These are phyloP conservation scores for Phrynosoma platyrhinos DNA, from an alignment of 2,113 vertebrate species.

Conservation along the genomic window DNA sequence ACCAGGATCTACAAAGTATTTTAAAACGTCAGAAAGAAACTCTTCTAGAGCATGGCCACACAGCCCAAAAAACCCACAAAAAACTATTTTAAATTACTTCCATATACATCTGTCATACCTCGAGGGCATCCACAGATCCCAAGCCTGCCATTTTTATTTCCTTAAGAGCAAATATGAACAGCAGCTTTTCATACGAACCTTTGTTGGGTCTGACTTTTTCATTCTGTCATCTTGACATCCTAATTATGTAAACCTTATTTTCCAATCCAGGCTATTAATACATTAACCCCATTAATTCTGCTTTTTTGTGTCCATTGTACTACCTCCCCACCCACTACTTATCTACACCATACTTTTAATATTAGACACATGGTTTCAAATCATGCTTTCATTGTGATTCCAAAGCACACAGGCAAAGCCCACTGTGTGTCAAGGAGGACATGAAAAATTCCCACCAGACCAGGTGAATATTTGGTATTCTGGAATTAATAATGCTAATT, in stretches of 20 bases:
- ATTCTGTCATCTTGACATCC: constrained; percentile 32
- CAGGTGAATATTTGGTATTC: neutral
- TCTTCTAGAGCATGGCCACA: too few relatives aligned
- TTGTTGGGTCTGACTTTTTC: neutral
- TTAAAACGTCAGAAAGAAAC: too few relatives aligned
- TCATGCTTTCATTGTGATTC: neutral
- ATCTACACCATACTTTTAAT: neutral
- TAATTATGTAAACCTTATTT: constrained; percentile 55
- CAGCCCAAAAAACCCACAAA: too few relatives aligned
- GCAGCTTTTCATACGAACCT: neutral
- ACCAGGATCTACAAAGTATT: constrained; percentile 5
- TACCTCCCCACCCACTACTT: neutral
- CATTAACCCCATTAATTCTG: constrained; percentile 14
- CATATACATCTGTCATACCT: constrained; percentile 5
- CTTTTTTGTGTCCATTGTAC: neutral
- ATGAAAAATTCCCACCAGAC: neutral
- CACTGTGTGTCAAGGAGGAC: neutral
- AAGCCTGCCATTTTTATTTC: neutral
- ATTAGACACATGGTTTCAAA: constrained; percentile 3
- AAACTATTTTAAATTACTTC: constrained; percentile 19
- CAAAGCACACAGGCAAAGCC: neutral
- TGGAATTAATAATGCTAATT: neutral
- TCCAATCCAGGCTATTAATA: constrained; percentile 45
- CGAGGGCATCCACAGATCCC: constrained; percentile 3
- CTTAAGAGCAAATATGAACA: neutral